Evolutionary conservation across 2,888 invertebrate genomes (phyloP).

Genomic region (Drosophila phalerata): DNA sequence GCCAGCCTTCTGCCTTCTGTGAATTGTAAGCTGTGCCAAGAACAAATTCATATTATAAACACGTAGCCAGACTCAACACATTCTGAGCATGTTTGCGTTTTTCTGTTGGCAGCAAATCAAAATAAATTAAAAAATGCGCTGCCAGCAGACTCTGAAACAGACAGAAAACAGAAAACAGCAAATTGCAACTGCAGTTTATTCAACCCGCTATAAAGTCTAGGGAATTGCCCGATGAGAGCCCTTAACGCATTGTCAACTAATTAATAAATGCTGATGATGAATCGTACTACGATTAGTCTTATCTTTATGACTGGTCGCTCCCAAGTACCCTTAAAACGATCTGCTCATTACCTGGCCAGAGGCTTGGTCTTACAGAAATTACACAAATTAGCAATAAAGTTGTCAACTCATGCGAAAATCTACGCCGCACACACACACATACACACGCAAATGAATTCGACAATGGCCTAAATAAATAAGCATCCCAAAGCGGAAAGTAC

Average conservation of each 20-base stretch:
- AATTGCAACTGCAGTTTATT: slow-evolving; percentile 37
- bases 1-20: slow-evolving; percentile 18
- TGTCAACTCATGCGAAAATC: slow-evolving; percentile 70
- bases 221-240: slow-evolving; percentile 26
- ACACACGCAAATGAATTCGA: background rate
- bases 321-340: slow-evolving; percentile 24
- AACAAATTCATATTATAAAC: slow-evolving; percentile 64
- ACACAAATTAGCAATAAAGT: slow-evolving; percentile 70
- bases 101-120: slow-evolving; percentile 54
- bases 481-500: slow-evolving; percentile 33
- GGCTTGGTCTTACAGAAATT: slow-evolving; percentile 30
- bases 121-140: slow-evolving; percentile 59
- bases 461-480: slow-evolving; percentile 61
- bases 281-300: slow-evolving; percentile 6
- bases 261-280: slow-evolving; percentile 58
- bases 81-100: slow-evolving; percentile 44
- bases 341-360: slow-evolving; percentile 37
- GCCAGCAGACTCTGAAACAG: slow-evolving; percentile 35
- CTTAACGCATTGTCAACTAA: slow-evolving; percentile 53
- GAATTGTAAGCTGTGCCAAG: slow-evolving; percentile 54
- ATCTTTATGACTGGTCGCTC: slow-evolving; percentile 41
- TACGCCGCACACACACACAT: slow-evolving; percentile 23
- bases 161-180: background rate
- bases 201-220: slow-evolving; percentile 32
- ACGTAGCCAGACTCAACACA: slow-evolving; percentile 63